Percentiles rank a stretch among this genome's conserved stretches.
Evolutionary conservation across 2,113 vertebrate genomes (phyloP).

Genomic region (Notarius lentiginosus): DNA sequence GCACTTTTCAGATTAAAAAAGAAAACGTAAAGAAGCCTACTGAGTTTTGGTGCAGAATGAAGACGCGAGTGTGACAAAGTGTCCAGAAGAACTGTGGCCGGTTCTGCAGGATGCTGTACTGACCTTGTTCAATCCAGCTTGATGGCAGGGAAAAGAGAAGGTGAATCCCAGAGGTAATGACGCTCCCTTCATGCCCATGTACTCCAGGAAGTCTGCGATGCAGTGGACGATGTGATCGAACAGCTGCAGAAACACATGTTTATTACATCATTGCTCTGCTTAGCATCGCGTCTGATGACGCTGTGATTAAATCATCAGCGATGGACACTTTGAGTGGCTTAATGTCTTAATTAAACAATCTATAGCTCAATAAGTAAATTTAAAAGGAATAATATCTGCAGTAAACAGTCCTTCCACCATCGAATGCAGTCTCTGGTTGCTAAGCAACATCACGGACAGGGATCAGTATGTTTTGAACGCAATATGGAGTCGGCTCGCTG

Average conservation of each 20-base stretch:
- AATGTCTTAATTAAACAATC: neutral
- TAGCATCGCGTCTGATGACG: neutral
- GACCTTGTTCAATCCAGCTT: conserved; percentile 90
- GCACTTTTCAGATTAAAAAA: no score
- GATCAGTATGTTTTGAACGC: neutral
- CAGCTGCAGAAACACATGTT: conserved; percentile 71
- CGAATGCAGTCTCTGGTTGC: neutral
- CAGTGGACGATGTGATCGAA: conserved; percentile 93
- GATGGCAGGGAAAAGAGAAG: conserved; percentile 94
- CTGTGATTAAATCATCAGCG: neutral
- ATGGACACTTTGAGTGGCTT: neutral
- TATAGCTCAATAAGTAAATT: neutral
- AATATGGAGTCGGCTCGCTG: no score
- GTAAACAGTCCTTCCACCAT: neutral
- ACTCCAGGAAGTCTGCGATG: conserved; percentile 91
- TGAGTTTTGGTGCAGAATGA: no score
- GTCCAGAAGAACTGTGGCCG: no score
- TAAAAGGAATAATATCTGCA: neutral
- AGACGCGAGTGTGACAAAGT: no score
- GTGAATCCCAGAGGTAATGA: conserved; percentile 92
- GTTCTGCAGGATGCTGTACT: neutral
- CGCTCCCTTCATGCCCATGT: conserved; percentile 91
- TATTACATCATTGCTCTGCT: neutral
- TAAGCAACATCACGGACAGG: neutral
- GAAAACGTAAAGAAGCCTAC: no score